A percentile compares a stretch with the other conserved stretches of the same genome.
Evolutionary conservation across 2,888 invertebrate species (phyloP).

Genomic region (Rhaphigaster nebulosa): DNA sequence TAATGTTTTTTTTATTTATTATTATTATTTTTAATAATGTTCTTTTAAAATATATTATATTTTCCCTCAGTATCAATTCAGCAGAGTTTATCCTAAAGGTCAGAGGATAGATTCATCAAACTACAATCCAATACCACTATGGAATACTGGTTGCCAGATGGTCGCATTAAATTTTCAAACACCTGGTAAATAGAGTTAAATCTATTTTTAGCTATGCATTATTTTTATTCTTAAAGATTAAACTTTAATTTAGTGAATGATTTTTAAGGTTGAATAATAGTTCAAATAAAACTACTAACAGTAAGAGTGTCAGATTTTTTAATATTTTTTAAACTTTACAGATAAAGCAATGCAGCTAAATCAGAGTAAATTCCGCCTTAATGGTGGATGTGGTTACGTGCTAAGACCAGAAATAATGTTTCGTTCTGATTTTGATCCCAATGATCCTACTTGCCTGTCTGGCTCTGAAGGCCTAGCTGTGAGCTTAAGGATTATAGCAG

Average conservation of each 20-base stretch:
- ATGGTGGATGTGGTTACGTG: slow-evolving; percentile 93
- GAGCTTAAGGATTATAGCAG: slow-evolving; percentile 86
- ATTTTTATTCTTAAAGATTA: neutral
- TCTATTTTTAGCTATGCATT: neutral
- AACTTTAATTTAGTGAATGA: neutral
- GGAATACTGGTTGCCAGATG: slow-evolving; percentile 98
- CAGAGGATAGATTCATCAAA: slow-evolving; percentile 97
- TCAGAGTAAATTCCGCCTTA: slow-evolving; percentile 91
- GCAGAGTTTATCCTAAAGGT: slow-evolving; percentile 95
- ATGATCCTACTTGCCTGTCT: slow-evolving; percentile 75
- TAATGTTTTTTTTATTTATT: neutral
- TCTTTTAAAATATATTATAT: slow-evolving; percentile 13
- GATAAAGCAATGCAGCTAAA: slow-evolving; percentile 98
- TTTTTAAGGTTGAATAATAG: neutral
- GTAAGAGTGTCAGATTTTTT: neutral
- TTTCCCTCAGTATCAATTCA: slow-evolving; percentile 78
- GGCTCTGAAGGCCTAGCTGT: slow-evolving; percentile 76
- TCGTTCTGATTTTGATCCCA: slow-evolving; percentile 83
- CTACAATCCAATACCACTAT: slow-evolving; percentile 94
- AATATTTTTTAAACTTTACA: slow-evolving; percentile 67
- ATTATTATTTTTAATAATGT: neutral
- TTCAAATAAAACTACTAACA: neutral
- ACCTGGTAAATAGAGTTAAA: slow-evolving; percentile 68
- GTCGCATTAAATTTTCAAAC: slow-evolving; percentile 98
- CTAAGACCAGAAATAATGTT: slow-evolving; percentile 93